These are phyloP conservation scores for Anas platyrhynchos DNA, from an alignment of 2,113 vertebrate genomes.

Conservation along the genomic window DNA sequence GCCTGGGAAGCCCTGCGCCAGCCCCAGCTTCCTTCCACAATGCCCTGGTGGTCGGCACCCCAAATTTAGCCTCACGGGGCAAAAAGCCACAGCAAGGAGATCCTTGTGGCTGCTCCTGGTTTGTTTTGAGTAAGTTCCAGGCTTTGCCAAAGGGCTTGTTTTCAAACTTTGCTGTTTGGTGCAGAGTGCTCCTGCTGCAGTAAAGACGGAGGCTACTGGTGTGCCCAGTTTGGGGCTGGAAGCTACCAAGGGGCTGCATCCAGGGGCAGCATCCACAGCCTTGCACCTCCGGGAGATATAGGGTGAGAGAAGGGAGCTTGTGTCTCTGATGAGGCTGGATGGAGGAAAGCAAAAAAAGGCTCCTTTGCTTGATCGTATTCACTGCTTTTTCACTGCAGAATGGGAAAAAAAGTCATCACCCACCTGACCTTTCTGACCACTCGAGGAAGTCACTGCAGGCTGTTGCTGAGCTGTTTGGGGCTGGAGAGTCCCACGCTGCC, in stretches of 20 bases:
- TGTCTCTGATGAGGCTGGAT: not conserved
- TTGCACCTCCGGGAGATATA: too few relatives aligned
- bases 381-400: not conserved
- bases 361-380: not conserved
- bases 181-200: not conserved
- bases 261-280: not conserved
- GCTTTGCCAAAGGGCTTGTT: not conserved
- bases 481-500: not conserved
- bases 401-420: not conserved
- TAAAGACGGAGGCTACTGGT: not conserved
- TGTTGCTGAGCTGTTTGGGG: not conserved
- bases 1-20: not conserved
- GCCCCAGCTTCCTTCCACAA: not conserved
- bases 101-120: not conserved
- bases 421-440: not conserved
- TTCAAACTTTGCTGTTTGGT: not conserved
- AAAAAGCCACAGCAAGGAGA: not conserved
- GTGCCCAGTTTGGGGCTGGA: not conserved
- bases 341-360: not conserved
- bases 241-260: not conserved
- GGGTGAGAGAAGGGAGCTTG: not conserved
- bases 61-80: not conserved
- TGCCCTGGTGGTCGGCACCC: not conserved
- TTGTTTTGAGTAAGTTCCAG: not conserved
- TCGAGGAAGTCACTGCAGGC: not conserved